A percentile compares a stretch with the other conserved stretches of the same genome.
Conservation (phyloP, 2,888 invertebrate species). For the Rhyacophila evoluta region DNA sequence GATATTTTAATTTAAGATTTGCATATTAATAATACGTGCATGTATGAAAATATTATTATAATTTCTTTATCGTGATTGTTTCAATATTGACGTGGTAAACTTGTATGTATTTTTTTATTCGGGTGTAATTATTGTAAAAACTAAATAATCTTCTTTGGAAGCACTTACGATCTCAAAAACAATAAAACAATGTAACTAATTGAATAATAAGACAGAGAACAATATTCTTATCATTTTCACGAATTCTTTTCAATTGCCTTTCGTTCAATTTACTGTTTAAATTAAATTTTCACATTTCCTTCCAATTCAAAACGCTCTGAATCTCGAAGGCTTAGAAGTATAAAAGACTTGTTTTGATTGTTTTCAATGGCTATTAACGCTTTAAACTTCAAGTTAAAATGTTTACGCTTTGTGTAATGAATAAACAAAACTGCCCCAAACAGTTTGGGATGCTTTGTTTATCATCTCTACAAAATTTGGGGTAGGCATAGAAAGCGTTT, state of each 20-base stretch:
- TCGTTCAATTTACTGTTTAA: not conserved
- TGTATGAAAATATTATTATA: too few relatives aligned
- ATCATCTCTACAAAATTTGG: not conserved
- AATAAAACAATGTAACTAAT: not conserved
- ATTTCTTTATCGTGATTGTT: too few relatives aligned
- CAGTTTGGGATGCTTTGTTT: not conserved
- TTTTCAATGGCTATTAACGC: slow-evolving; percentile 4
- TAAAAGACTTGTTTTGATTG: not conserved
- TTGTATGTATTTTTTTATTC: too few relatives aligned
- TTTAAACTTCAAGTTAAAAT: not conserved
- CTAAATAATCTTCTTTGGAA: not conserved
- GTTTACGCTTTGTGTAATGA: slow-evolving; percentile 12
- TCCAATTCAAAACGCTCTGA: not conserved
- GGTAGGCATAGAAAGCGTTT: not conserved
- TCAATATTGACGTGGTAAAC: too few relatives aligned
- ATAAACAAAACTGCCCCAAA: not conserved
- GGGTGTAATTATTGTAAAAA: too few relatives aligned
- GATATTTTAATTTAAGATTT: too few relatives aligned
- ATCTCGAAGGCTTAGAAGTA: not conserved
- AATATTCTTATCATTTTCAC: not conserved
- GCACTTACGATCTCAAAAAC: not conserved
- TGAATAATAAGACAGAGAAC: not conserved
- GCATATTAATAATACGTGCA: too few relatives aligned
- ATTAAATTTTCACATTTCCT: not conserved
- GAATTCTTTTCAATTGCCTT: not conserved